Percentiles rank a stretch among this genome's conserved stretches.
Evolutionary conservation across 2,888 invertebrate genomes (phyloP).

Genomic region (Eulithis prunata): DNA sequence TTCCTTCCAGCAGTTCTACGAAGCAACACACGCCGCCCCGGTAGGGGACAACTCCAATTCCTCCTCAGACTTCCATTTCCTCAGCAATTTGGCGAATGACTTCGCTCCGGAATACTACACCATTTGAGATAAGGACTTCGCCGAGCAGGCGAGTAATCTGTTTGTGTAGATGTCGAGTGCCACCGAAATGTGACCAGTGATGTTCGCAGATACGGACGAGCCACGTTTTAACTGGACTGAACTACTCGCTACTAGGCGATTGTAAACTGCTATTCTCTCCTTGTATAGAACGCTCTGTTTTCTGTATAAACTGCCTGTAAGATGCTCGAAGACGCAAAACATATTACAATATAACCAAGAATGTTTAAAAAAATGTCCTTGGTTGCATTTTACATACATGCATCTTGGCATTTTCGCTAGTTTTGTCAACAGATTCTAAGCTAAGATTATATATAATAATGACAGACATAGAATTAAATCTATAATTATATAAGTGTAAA

Average conservation of each 20-base stretch:
- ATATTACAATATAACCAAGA: neutral
- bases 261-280: slow-evolving; percentile 57
- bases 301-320: neutral
- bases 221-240: slow-evolving; percentile 55
- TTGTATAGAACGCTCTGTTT: slow-evolving; percentile 41
- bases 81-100: slow-evolving; percentile 96
- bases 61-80: slow-evolving; percentile 97
- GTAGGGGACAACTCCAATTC: slow-evolving; percentile 93
- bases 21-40: slow-evolving; percentile 80
- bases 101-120: slow-evolving; percentile 96
- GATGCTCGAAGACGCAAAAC: neutral
- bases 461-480: slow-evolving; percentile 53
- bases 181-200: slow-evolving; percentile 26
- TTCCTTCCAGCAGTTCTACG: slow-evolving; percentile 89
- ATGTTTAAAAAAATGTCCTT: neutral
- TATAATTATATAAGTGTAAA: slow-evolving; percentile 69
- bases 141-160: slow-evolving; percentile 81
- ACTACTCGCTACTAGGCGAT: slow-evolving; percentile 66
- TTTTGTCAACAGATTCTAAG: slow-evolving; percentile 43
- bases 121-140: slow-evolving; percentile 84
- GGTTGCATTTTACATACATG: neutral
- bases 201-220: slow-evolving; percentile 42
- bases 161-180: slow-evolving; percentile 68
- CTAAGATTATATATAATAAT: slow-evolving; percentile 47
- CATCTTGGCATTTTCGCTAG: slow-evolving; percentile 24